phyloP scores from a whole-genome alignment of 1,140 invertebrate species.

The Heliconius nattereri region DNA sequence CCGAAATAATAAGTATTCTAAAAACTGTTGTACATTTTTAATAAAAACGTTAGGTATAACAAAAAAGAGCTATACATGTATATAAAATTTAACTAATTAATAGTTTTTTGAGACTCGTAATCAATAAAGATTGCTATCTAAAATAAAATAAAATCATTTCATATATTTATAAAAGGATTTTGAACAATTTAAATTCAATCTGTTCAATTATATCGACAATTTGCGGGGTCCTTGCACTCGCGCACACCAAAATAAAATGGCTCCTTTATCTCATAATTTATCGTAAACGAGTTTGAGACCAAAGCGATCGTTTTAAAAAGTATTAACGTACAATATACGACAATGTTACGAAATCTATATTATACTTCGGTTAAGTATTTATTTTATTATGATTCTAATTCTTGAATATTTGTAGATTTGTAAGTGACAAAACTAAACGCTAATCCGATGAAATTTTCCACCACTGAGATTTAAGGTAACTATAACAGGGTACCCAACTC shows the following conservation, averaged over 20 bases:
- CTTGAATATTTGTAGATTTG: too few species aligned
- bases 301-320: not conserved
- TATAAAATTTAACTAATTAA: too few species aligned
- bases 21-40: too few species aligned
- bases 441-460: too few species aligned
- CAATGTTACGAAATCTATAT: not conserved
- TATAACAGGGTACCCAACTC: too few species aligned
- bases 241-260: not conserved
- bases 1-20: too few species aligned
- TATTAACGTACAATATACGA: not conserved
- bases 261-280: slow-evolving; percentile 5
- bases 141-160: not conserved
- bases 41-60: too few species aligned
- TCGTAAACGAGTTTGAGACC: not conserved
- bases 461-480: too few species aligned
- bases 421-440: too few species aligned
- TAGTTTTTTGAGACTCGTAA: too few species aligned
- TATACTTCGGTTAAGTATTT: not conserved
- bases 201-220: slow-evolving; percentile 3
- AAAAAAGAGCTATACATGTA: too few species aligned
- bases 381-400: not conserved
- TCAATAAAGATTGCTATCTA: too few species aligned
- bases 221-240: not conserved
- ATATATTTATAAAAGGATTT: not conserved
- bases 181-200: not conserved